These are phyloP conservation scores for Schizopygopsis malacanthus DNA, from an alignment of 2,797 vertebrate species.

Conservation along the genomic window DNA sequence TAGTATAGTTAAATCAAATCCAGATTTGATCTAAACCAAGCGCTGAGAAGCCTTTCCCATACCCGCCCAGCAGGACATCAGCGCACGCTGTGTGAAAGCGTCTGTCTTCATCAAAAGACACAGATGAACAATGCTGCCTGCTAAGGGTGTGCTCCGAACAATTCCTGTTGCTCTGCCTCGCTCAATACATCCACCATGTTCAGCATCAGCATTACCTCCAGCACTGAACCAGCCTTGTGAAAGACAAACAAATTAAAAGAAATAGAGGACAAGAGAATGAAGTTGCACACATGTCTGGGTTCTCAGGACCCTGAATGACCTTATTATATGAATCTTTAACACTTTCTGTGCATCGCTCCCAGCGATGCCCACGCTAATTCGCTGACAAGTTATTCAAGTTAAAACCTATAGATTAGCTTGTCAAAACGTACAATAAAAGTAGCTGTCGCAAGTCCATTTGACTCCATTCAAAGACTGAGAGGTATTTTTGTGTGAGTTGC, in stretches of 20 bases:
- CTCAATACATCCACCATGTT: slow-evolving; percentile 59
- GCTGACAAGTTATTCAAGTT: neutral
- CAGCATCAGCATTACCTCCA: slow-evolving; percentile 54
- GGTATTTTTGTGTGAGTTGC: neutral
- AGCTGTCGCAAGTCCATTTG: neutral
- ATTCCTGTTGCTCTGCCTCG: slow-evolving; percentile 69
- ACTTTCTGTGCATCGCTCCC: slow-evolving; percentile 19
- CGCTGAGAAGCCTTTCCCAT: slow-evolving; percentile 76
- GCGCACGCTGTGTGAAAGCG: slow-evolving; percentile 83
- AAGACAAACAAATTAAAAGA: slow-evolving; percentile 69
- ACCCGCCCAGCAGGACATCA: slow-evolving; percentile 83
- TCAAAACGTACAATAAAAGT: neutral
- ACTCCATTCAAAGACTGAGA: neutral
- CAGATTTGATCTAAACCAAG: slow-evolving; percentile 79
- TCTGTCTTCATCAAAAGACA: slow-evolving; percentile 78
- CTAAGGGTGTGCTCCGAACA: slow-evolving; percentile 79
- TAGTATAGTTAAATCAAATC: slow-evolving; percentile 17
- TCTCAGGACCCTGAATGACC: slow-evolving; percentile 66
- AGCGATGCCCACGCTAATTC: slow-evolving; percentile 8
- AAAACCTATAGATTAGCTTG: neutral
- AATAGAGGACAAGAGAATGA: slow-evolving; percentile 45
- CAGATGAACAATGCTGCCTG: slow-evolving; percentile 84
- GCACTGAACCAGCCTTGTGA: slow-evolving; percentile 66
- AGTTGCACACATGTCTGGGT: slow-evolving; percentile 53
- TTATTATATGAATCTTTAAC: slow-evolving; percentile 48